A percentile compares a stretch with the other conserved stretches of the same genome.
These are phyloP conservation scores for Clivina fossor DNA, from an alignment of 2,888 invertebrate species.

Conservation along the genomic window DNA sequence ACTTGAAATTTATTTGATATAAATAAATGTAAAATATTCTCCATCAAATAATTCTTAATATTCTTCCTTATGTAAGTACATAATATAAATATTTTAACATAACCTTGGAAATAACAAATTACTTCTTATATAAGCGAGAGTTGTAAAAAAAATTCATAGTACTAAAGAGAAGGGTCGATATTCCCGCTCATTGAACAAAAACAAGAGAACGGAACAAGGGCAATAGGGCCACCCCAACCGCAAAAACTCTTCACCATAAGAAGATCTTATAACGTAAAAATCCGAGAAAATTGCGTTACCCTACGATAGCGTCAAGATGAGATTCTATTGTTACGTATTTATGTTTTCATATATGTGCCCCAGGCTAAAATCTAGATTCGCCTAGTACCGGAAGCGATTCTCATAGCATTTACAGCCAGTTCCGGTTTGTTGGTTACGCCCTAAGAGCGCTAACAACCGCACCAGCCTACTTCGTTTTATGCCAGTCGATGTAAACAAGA, in stretches of 20 bases:
- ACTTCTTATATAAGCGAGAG: neutral
- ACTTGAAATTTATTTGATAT: neutral
- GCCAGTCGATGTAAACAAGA: conserved; percentile 31
- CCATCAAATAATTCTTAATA: neutral
- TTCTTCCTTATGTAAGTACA: too few relatives aligned
- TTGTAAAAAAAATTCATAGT: too few relatives aligned
- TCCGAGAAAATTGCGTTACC: neutral
- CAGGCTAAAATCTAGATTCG: too few relatives aligned
- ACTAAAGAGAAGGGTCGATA: too few relatives aligned
- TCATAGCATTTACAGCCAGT: conserved; percentile 7
- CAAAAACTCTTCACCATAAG: neutral
- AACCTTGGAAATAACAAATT: neutral
- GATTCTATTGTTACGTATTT: conserved; percentile 10
- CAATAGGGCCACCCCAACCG: neutral
- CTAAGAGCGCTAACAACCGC: conserved; percentile 8
- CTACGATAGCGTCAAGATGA: neutral
- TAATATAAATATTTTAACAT: neutral
- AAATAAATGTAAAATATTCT: neutral
- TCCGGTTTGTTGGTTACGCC: conserved; percentile 18
- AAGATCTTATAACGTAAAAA: neutral
- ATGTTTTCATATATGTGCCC: conserved; percentile 21
- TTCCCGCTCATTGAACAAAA: too few relatives aligned
- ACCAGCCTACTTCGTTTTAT: conserved; percentile 22
- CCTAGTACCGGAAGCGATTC: too few relatives aligned
- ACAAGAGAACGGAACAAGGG: neutral